Conservation (phyloP, 1,140 invertebrate genomes). For the Ceratina japonica region DNA sequence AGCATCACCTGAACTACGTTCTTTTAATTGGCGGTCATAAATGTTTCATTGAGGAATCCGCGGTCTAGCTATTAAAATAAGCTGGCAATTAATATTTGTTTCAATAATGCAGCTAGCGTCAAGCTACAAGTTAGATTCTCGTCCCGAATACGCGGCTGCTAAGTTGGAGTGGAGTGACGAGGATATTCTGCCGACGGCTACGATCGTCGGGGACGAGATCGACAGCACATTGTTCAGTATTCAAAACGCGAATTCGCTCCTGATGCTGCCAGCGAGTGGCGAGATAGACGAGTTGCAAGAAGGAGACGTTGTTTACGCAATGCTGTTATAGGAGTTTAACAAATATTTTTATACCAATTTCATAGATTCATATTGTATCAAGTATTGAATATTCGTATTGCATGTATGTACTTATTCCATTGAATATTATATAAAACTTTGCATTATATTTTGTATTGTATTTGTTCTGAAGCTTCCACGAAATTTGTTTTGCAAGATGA, state of each 20-base stretch:
- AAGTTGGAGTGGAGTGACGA: conserved; percentile 80
- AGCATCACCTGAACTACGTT: too few relatives aligned
- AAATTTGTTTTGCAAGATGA: too few relatives aligned
- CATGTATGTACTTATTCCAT: too few relatives aligned
- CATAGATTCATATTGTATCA: background rate
- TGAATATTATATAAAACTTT: too few relatives aligned
- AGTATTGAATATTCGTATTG: background rate
- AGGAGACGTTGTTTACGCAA: conserved; percentile 67
- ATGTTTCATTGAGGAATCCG: too few relatives aligned
- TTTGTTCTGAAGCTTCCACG: too few relatives aligned
- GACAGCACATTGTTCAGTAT: conserved; percentile 85
- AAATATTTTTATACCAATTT: background rate
- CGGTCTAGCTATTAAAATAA: too few relatives aligned
- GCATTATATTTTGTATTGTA: too few relatives aligned
- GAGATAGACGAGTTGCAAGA: conserved; percentile 51
- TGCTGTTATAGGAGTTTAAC: conserved; percentile 56
- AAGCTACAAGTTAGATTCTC: conserved; percentile 84
- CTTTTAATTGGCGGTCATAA: too few relatives aligned
- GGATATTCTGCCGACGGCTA: conserved; percentile 81
- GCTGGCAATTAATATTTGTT: conserved; percentile 15
- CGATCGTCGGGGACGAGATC: conserved; percentile 85
- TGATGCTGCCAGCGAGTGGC: conserved; percentile 80
- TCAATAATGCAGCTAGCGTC: conserved; percentile 75
- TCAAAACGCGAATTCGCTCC: conserved; percentile 82
- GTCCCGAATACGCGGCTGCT: conserved; percentile 90